Evolutionary conservation across 2,797 vertebrate genomes (phyloP).

Genomic region (Eospalax fontanierii): DNA sequence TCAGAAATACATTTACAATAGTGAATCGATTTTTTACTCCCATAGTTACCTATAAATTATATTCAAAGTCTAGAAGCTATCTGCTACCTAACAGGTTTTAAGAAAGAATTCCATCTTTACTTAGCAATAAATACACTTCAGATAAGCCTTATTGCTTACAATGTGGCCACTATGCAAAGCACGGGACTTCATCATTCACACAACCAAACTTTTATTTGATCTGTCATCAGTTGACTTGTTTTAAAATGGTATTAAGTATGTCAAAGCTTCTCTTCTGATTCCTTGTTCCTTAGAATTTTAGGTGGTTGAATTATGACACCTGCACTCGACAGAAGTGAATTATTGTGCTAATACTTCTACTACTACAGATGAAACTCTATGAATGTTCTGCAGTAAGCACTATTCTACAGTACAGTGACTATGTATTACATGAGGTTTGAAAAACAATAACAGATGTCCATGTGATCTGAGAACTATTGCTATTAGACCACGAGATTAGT

Average conservation of each 20-base stretch:
- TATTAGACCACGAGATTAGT: not conserved
- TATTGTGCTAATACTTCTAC: not conserved
- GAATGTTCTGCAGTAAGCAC: not conserved
- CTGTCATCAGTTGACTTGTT: not conserved
- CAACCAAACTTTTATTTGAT: not conserved
- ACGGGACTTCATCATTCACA: not conserved
- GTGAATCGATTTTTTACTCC: slow-evolving; percentile 36
- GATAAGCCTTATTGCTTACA: not conserved
- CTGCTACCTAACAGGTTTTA: not conserved
- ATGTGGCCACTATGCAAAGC: not conserved
- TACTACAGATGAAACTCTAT: not conserved
- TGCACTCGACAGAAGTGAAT: not conserved
- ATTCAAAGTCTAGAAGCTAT: slow-evolving; percentile 47
- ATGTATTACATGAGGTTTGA: not conserved
- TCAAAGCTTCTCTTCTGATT: not conserved
- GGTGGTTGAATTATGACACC: not conserved
- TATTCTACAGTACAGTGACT: slow-evolving; percentile 10
- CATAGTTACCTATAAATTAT: not conserved
- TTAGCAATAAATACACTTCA: not conserved
- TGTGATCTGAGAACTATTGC: not conserved
- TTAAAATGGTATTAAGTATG: slow-evolving; percentile 24
- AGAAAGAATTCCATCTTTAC: not conserved
- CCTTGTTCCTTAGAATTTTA: not conserved
- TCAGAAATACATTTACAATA: slow-evolving; percentile 25
- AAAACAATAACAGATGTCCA: not conserved